A percentile compares a stretch with the other conserved stretches of the same genome.
Conservation (phyloP, 1,140 invertebrate species). For the honey bee (Apis mellifera) region Amel_HAv3.1 CM009944.2:10008501-10009000, state of each 20-base stretch:
- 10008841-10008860: too few species aligned
- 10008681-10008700: slow-evolving; percentile 30
- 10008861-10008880: too few species aligned
- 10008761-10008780: slow-evolving; percentile 46
- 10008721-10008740: slow-evolving; percentile 50
- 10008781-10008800: slow-evolving; percentile 17
- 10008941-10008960: too few species aligned
- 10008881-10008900: too few species aligned
- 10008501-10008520: slow-evolving; percentile 1
- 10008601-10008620: background rate
- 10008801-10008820: background rate
- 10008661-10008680: slow-evolving; percentile 14
- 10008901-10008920: too few species aligned
- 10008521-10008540: background rate
- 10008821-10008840: background rate
- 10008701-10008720: slow-evolving; percentile 42
- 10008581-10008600: rapidly evolving
- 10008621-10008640: background rate
- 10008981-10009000: too few species aligned
- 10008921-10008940: too few species aligned
- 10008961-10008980: background rate
- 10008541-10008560: too few species aligned
- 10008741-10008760: slow-evolving; percentile 71
- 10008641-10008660: too few species aligned
- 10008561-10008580: too few species aligned